Evolutionary conservation across 2,113 vertebrate genomes (phyloP), one percentile per base, ranked within the genome.

Genomic region (Rutilus rutilus): DNA sequence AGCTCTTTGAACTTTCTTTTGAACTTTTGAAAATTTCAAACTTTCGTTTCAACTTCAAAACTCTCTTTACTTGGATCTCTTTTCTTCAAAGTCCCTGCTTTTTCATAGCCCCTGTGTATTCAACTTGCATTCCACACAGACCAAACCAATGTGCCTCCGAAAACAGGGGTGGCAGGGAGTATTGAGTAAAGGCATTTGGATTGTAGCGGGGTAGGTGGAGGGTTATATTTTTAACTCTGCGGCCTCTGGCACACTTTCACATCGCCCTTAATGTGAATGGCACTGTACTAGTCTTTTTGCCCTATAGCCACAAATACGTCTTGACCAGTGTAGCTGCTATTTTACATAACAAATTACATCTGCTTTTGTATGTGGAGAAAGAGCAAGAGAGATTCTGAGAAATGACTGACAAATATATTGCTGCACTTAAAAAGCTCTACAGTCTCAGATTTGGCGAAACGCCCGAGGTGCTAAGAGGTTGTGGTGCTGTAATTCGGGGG

Each of bases 121-220:
- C 87, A 86, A 52, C 79, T 62, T 76, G 80, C 71, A 71, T 77
- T 87, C 85, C 89, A 71, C 86, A 87, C 54, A 89, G 90, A 93
- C 92, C 91, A 91, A 93, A 92, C 93, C 89, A 81, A 85, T 25
- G 92, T 93, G 93, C 92, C 93, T 94, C 89, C 57, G 88, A 67
- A 67, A 67, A 79, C 71, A 65, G 47, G 30, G 64, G 78, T 59
- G 14, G 79, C 75, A 5, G 6, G 27, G 52, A 36, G 62, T n/a
- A 30, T 47, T 67, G 4, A 5, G 25, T 65, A 14, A 82, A 82
- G 8, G 42, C 45, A 67, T 69, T 36, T 25, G 47, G 10, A 45
- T 11, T 59, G 52, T 78, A 47, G 69, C 5, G 45, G 45, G 27
- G 2, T 8, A 71, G 64, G 6, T 74, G 23, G 7, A 39, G 33